Conservation (phyloP, 2,797 vertebrate species). For the Ctenopoma multispine region DNA sequence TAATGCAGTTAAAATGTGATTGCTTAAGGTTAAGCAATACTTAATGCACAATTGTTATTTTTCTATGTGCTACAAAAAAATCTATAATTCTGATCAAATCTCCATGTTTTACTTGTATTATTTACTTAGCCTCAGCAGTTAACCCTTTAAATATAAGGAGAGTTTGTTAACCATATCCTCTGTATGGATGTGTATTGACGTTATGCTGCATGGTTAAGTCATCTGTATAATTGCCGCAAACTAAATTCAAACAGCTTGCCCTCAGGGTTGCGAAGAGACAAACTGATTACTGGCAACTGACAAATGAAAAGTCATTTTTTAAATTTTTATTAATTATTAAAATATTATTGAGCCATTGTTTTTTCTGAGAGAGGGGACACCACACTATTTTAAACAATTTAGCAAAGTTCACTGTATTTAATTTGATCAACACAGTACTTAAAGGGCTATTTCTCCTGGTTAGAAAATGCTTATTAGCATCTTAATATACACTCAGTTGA, state of each 20-base stretch:
- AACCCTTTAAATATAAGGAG: no score
- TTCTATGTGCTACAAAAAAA: no score
- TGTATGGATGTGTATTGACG: conserved; percentile 5
- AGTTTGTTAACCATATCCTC: not conserved
- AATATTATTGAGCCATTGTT: not conserved
- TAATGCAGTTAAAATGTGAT: not conserved
- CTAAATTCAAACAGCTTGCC: conserved; percentile 17
- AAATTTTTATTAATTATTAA: not conserved
- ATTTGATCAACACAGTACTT: not conserved
- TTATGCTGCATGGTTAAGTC: conserved; percentile 11
- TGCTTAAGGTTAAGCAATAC: not conserved
- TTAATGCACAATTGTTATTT: not conserved
- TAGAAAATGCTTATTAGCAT: not conserved
- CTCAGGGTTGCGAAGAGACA: conserved; percentile 29
- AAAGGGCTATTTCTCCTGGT: no score
- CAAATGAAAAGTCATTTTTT: no score
- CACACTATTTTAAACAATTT: not conserved
- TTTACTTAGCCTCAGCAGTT: not conserved
- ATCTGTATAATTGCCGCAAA: conserved; percentile 16
- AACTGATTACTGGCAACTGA: conserved; percentile 43
- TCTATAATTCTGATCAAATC: no score
- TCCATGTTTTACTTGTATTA: conserved; percentile 2
- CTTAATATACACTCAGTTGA: not conserved
- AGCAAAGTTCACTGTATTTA: not conserved
- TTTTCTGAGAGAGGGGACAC: not conserved